Percentiles rank a stretch among this genome's conserved stretches.
phyloP scores from a whole-genome alignment of 2,797 vertebrate species.

The Gadopsis bispinosus region DNA sequence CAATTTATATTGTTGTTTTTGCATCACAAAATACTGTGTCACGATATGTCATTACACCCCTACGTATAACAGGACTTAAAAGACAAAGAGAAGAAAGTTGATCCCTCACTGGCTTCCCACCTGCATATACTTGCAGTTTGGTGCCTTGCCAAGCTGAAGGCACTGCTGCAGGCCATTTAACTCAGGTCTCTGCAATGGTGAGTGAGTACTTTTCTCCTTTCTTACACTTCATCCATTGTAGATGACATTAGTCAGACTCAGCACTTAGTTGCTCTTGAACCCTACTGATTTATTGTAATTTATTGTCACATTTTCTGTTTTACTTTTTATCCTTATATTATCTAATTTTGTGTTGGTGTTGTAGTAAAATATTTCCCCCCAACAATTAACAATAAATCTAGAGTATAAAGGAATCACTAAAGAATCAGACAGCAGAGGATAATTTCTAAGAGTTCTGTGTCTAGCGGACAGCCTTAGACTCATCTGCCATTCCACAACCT shows the following conservation, averaged over 20 bases:
- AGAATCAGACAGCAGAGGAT: background rate
- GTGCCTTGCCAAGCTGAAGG: background rate
- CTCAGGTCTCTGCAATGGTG: background rate
- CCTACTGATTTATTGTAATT: background rate
- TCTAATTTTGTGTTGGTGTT: background rate
- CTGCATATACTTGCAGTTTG: background rate
- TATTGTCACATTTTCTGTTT: background rate
- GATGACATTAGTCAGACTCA: constrained; percentile 1
- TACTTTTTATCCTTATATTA: no score
- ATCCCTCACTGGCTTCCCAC: constrained; percentile 7
- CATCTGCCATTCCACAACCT: background rate
- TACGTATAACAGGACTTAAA: constrained; percentile 12
- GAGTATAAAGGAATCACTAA: background rate
- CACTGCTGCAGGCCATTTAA: background rate
- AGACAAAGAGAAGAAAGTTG: background rate
- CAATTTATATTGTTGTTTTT: constrained; percentile 11
- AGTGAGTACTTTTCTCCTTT: background rate
- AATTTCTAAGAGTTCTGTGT: background rate
- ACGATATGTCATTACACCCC: background rate
- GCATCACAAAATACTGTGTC: background rate
- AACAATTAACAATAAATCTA: background rate
- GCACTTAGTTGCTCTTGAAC: background rate
- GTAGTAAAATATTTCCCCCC: no score
- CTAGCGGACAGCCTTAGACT: background rate
- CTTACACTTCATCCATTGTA: background rate